phyloP scores from a whole-genome alignment of 2,113 vertebrate species.

The Tautogolabrus adspersus region DNA sequence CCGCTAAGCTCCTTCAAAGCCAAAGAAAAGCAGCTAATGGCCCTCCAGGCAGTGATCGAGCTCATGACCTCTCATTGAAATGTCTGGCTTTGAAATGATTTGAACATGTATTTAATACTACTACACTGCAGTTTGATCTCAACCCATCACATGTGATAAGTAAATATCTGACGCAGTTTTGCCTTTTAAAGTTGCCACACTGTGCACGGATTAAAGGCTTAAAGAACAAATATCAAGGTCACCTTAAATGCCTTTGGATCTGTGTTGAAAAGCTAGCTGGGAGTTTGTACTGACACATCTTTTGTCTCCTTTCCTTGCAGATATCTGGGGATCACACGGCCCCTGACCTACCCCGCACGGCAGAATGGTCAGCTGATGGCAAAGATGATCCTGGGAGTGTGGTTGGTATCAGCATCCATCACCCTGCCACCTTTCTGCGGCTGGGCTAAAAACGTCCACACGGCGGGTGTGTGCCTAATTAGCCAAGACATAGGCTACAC shows the following conservation, averaged over 20 bases:
- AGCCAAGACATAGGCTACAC: conserved; percentile 88
- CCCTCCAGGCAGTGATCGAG: conserved; percentile 17
- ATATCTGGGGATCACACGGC: conserved; percentile 86
- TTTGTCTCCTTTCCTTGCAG: conserved; percentile 63
- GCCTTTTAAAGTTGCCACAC: neutral
- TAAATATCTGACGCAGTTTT: neutral
- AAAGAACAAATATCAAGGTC: conserved; percentile 11
- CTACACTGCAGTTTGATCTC: conserved; percentile 7
- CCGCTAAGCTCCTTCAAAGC: conserved; percentile 35
- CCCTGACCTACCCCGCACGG: conserved; percentile 85
- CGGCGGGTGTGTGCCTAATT: conserved; percentile 85
- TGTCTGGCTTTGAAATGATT: conserved; percentile 41
- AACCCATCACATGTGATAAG: neutral
- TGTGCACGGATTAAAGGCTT: neutral
- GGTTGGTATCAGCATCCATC: conserved; percentile 86
- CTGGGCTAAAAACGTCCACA: conserved; percentile 86
- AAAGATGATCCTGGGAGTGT: conserved; percentile 87
- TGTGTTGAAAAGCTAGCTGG: neutral
- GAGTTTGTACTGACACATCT: conserved; percentile 9
- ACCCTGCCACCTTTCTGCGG: conserved; percentile 86
- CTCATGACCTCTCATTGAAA: conserved; percentile 36
- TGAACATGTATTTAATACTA: conserved; percentile 20
- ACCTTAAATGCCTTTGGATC: neutral
- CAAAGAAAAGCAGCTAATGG: conserved; percentile 50
- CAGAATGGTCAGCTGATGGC: conserved; percentile 87